Evolutionary conservation across 2,113 vertebrate genomes (phyloP).

Genomic region (Megatriorchis doriae): DNA sequence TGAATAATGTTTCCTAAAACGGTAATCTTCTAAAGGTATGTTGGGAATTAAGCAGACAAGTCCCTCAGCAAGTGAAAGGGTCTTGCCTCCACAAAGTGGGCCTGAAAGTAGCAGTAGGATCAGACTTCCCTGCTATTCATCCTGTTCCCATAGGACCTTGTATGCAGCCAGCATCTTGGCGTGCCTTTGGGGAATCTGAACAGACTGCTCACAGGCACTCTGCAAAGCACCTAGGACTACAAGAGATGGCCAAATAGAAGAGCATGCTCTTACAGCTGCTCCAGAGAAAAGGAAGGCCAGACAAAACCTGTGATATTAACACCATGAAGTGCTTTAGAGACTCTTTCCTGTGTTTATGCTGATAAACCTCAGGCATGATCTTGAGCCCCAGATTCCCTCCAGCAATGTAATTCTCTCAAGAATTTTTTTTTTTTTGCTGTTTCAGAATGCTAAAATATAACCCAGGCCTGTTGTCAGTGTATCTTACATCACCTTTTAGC

Average conservation of each 20-base stretch:
- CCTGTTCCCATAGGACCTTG: neutral
- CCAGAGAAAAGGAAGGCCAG: neutral
- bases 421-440: neutral
- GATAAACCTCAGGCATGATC: neutral
- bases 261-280: neutral
- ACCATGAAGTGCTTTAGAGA: neutral
- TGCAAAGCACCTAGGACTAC: neutral
- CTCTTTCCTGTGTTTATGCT: neutral
- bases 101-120: neutral
- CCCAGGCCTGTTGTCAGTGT: neutral
- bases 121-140: neutral
- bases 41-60: neutral
- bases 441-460: neutral
- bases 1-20: neutral
- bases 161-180: accelerated
- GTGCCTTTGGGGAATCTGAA: neutral
- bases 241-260: neutral
- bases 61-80: neutral
- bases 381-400: neutral
- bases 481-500: neutral
- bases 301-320: neutral
- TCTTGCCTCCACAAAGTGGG: neutral
- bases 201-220: neutral
- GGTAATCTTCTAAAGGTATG: neutral
- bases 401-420: neutral